Evolutionary conservation across 2,888 invertebrate species (phyloP).

Genomic region (Lamproptera curius): DNA sequence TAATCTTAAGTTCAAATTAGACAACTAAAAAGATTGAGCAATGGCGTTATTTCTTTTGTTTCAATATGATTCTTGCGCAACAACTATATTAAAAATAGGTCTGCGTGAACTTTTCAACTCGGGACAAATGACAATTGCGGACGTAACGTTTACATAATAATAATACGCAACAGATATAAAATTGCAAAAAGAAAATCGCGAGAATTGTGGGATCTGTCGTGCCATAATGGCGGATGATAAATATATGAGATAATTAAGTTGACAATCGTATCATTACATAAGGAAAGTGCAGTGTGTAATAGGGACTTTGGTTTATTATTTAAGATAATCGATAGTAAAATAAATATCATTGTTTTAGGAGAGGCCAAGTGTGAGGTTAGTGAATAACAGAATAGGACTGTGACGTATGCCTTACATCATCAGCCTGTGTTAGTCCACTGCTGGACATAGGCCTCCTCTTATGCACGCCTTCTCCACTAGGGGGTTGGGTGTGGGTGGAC

Average conservation of each 20-base stretch:
- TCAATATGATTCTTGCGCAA: slow-evolving; percentile 8
- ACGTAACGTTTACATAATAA: slow-evolving; percentile 11
- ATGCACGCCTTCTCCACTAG: too few relatives aligned
- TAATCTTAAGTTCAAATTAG: too few relatives aligned
- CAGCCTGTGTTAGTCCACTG: too few relatives aligned
- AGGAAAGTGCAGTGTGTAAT: not conserved
- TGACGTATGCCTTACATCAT: too few relatives aligned
- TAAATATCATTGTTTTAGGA: not conserved
- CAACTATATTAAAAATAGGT: not conserved
- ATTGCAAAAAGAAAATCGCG: slow-evolving; percentile 7
- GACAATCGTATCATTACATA: not conserved
- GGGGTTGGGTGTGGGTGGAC: too few relatives aligned
- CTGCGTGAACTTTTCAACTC: not conserved
- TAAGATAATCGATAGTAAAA: not conserved
- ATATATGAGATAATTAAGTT: not conserved
- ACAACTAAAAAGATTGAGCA: too few relatives aligned
- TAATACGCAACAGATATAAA: slow-evolving; percentile 8
- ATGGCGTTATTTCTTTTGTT: too few relatives aligned
- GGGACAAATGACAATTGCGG: slow-evolving; percentile 1
- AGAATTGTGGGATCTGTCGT: slow-evolving; percentile 4
- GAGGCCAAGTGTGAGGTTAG: not conserved
- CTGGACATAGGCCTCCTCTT: too few relatives aligned
- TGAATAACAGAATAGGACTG: too few relatives aligned
- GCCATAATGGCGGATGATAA: not conserved
- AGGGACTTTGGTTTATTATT: not conserved